phyloP scores from a whole-genome alignment of 1,140 invertebrate genomes.

The Eciton burchellii region DNA sequence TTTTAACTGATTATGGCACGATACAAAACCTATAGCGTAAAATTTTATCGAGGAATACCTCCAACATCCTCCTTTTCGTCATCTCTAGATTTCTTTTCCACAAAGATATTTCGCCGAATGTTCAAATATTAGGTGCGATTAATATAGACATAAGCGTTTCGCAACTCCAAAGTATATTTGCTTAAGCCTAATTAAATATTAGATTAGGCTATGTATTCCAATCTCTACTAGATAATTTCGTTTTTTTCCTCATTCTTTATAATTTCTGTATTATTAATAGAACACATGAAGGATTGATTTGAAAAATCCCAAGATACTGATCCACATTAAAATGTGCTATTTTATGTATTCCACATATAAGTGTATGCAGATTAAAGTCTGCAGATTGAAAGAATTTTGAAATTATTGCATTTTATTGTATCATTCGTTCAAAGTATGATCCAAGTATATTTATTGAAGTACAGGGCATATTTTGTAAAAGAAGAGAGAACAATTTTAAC shows the following conservation, averaged over 20 bases:
- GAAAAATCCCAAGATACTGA: too few species aligned
- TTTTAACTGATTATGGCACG: too few species aligned
- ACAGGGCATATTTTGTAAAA: background rate
- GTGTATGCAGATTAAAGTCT: too few species aligned
- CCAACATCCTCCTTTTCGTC: background rate
- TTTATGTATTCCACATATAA: too few species aligned
- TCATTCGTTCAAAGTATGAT: too few species aligned
- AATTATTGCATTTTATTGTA: too few species aligned
- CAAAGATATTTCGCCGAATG: background rate
- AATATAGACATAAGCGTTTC: conserved; percentile 12
- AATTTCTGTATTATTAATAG: background rate
- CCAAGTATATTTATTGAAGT: too few species aligned
- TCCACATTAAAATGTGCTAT: too few species aligned
- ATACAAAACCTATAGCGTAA: too few species aligned
- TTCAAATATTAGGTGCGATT: background rate
- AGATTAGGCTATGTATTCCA: background rate
- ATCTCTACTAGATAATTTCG: background rate
- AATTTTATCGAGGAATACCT: background rate
- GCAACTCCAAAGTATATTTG: background rate
- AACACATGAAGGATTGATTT: background rate
- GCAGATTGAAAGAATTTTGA: too few species aligned
- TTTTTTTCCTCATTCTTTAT: background rate
- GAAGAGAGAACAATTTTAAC: conserved; percentile 9
- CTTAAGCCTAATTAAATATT: conserved; percentile 17
- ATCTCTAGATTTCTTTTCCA: background rate